phyloP scores from a whole-genome alignment of 2,797 vertebrate genomes.

The Labeo calbasu region DNA sequence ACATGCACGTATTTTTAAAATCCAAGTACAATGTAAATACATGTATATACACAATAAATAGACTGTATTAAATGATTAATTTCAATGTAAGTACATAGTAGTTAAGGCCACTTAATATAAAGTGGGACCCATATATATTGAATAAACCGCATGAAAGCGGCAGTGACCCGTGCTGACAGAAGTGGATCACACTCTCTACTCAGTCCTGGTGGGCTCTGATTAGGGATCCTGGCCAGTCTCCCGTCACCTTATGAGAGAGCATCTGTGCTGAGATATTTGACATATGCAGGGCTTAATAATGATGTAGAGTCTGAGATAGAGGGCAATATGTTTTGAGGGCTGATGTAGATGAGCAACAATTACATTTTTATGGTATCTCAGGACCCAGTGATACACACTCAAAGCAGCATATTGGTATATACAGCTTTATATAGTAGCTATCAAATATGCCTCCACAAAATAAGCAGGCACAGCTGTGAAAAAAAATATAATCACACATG shows the following conservation, averaged over 20 bases:
- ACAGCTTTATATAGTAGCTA: conserved; percentile 6
- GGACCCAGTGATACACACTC: not conserved
- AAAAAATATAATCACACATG: conserved; percentile 26
- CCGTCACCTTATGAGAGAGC: conserved; percentile 40
- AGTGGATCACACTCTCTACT: conserved; percentile 8
- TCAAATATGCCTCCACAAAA: conserved; percentile 18
- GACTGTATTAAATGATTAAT: no score
- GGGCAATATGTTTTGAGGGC: not conserved
- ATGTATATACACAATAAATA: no score
- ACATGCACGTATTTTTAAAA: no score
- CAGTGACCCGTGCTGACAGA: conserved; percentile 1
- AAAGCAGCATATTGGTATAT: not conserved
- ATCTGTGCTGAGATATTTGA: conserved; percentile 42
- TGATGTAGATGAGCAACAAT: conserved; percentile 2
- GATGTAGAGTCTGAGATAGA: not conserved
- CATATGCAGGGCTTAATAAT: conserved; percentile 23
- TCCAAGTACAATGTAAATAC: no score
- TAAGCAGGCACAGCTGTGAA: conserved; percentile 15
- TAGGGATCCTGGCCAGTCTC: conserved; percentile 33
- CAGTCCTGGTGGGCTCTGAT: conserved; percentile 12
- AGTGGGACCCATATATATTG: no score
- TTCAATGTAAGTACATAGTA: no score
- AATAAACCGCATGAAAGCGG: not conserved
- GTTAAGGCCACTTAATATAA: no score
- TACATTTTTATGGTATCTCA: not conserved